A percentile compares a stretch with the other conserved stretches of the same genome.
phyloP scores from a whole-genome alignment of 2,888 invertebrate species.

The Stenurella melanura region DNA sequence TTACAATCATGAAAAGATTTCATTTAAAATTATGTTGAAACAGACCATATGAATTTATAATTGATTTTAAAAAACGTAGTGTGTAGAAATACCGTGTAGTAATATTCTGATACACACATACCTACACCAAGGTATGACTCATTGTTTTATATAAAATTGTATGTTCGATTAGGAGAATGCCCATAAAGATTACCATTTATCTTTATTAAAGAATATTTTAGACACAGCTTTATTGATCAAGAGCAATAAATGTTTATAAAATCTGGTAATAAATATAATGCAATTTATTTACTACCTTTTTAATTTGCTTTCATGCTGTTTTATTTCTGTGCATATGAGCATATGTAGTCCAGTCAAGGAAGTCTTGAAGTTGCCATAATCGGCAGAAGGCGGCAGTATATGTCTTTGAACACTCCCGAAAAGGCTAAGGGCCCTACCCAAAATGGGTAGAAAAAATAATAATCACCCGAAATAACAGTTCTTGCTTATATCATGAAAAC shows the following conservation, averaged over 20 bases:
- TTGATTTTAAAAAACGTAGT: constrained; percentile 5
- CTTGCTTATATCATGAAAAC: no score
- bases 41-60: constrained; percentile 14
- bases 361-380: no score
- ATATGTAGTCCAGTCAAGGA: no score
- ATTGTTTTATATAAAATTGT: constrained; percentile 25
- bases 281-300: background rate
- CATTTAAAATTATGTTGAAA: background rate
- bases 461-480: no score
- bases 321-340: no score
- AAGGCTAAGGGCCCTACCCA: no score
- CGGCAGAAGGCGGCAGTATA: no score
- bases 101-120: constrained; percentile 13
- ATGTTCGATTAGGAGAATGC: constrained; percentile 15
- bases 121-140: constrained; percentile 19
- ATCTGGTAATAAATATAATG: background rate
- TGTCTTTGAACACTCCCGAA: no score
- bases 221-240: constrained; percentile 27
- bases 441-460: no score
- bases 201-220: constrained; percentile 28
- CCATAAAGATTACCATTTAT: constrained; percentile 29
- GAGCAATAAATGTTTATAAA: constrained; percentile 1
- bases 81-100: constrained; percentile 18
- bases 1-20: no score
- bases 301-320: background rate